Base-by-base conservation (phyloP, 2,888 invertebrate species). In the Resseliella maxima region DNA sequence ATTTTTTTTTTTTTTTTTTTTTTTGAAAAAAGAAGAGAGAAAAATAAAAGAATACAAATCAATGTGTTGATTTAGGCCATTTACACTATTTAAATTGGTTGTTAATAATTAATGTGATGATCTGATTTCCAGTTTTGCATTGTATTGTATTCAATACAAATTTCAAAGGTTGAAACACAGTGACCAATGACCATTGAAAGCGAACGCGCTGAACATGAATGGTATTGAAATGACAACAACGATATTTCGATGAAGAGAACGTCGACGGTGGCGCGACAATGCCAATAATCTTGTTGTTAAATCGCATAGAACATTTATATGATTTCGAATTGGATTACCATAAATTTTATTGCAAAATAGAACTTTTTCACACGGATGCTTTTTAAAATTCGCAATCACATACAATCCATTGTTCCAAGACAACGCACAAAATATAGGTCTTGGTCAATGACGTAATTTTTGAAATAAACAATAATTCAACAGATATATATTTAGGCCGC, bases 371-470 rank as follows among this genome's bases (percentile, higher is more conserved):
- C 18, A 59, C n/a, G 5, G 5, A 24, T 59, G 59, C 18, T 50
- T 50, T 50, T 50, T 6, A 50, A 50, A 50, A 41, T 41, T 5
- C 12, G 41, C 50, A 50, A 50, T 21, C 21, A 18, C 21, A 50
- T 59, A 24, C n/a, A 24, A 59, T 24, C 3, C 6, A 59, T 24
- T 5, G 10, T 59, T n/a, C 24, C n/a, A n/a, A n/a, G n/a, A 6
- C 1, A 24, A 59, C 59, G 24, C 59, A 2, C 10, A 1, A 15
- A 72, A 72, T 72, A 72, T 72, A 72, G 72, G 72, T 72, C 72
- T 72, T 72, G 72, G 72, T 72, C 72, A 72, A 72, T 72, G 72
- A 35, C 72, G 72, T 72, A 12, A 72, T 72, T 31, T 72, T 35
- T 59, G 27, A 59, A 24, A 59, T 24, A 2, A 59, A 24, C 59